These are phyloP conservation scores for Coregonus ussuriensis DNA, from an alignment of 2,797 vertebrate genomes.

Conservation along the genomic window DNA sequence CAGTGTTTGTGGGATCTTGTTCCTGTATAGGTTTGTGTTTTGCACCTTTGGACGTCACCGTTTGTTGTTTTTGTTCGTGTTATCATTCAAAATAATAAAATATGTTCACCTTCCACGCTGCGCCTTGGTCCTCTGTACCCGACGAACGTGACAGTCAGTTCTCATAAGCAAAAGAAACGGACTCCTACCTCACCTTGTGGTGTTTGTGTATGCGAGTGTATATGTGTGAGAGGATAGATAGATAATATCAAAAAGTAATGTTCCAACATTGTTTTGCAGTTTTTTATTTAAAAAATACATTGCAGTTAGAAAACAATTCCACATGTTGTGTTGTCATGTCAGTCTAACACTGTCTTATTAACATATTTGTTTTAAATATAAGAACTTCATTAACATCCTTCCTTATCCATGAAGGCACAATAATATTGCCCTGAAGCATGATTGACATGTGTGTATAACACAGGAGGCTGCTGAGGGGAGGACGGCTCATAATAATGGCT, in stretches of 20 bases:
- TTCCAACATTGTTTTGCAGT: not conserved
- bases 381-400: not conserved
- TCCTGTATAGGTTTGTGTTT: too few relatives aligned
- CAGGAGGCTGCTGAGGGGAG: not conserved
- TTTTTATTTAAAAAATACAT: conserved; percentile 40
- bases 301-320: not conserved
- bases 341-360: not conserved
- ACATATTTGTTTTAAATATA: not conserved
- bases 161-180: not conserved
- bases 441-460: not conserved
- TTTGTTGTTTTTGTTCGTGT: too few relatives aligned
- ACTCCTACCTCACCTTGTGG: not conserved
- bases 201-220: not conserved
- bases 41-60: too few relatives aligned
- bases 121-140: too few relatives aligned
- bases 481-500: too few relatives aligned
- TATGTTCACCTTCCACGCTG: too few relatives aligned
- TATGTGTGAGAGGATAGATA: not conserved
- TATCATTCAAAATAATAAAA: too few relatives aligned
- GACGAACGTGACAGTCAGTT: not conserved
- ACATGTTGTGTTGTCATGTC: conserved; percentile 8
- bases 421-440: not conserved
- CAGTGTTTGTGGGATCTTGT: too few relatives aligned
- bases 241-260: not conserved
- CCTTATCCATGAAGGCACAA: not conserved